These are phyloP conservation scores for Poecilia velifera DNA, from an alignment of 2,797 vertebrate species.

Conservation along the genomic window DNA sequence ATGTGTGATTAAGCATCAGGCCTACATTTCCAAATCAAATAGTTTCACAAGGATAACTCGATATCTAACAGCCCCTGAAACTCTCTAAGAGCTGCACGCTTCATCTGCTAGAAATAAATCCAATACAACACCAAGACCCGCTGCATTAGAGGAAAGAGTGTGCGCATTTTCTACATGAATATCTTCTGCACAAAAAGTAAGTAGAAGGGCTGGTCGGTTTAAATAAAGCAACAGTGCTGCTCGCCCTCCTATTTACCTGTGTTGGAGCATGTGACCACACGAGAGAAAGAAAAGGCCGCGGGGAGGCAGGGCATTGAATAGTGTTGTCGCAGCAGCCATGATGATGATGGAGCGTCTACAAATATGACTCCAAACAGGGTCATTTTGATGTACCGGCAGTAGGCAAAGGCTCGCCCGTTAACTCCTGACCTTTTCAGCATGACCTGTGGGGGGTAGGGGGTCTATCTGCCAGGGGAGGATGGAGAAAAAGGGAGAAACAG, in stretches of 20 bases:
- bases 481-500: slow-evolving; percentile 63
- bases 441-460: slow-evolving; percentile 77
- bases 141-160: slow-evolving; percentile 38
- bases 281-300: slow-evolving; percentile 75
- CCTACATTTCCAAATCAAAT: slow-evolving; percentile 68
- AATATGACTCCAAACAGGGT: slow-evolving; percentile 86
- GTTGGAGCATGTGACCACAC: slow-evolving; percentile 61
- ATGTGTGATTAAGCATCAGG: slow-evolving; percentile 63
- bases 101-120: slow-evolving; percentile 74
- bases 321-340: slow-evolving; percentile 70
- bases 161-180: slow-evolving; percentile 35
- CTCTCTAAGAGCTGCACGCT: slow-evolving; percentile 64
- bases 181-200: slow-evolving; percentile 58
- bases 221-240: slow-evolving; percentile 74
- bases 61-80: slow-evolving; percentile 67
- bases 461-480: slow-evolving; percentile 65
- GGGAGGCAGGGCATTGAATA: slow-evolving; percentile 75
- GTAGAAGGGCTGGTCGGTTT: slow-evolving; percentile 64
- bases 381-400: slow-evolving; percentile 81
- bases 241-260: slow-evolving; percentile 67
- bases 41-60: slow-evolving; percentile 76
- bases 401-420: slow-evolving; percentile 77
- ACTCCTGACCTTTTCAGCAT: slow-evolving; percentile 81
- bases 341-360: slow-evolving; percentile 86
- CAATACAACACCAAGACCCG: slow-evolving; percentile 63